Base-by-base conservation (phyloP, 2,113 vertebrate genomes). In the Pipra filicauda region DNA sequence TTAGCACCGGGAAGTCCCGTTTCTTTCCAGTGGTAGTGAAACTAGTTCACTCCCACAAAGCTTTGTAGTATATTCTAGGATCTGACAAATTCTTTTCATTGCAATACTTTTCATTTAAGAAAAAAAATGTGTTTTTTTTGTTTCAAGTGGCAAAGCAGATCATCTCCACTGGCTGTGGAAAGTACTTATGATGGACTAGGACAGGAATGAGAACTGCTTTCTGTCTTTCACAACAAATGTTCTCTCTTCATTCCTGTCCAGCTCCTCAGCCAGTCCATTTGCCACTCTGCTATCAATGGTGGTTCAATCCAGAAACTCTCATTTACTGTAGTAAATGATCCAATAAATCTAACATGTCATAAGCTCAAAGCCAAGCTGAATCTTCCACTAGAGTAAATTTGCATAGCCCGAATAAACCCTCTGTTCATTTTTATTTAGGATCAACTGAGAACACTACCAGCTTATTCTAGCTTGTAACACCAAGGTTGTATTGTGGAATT, bases 261-360 rank as follows among this genome's bases (percentile, higher is more conserved):
- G 0, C 30, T 84, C 27, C 79, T 81, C 73, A 89, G 65, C 26
- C 30, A 87, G 48, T 57, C 65, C 21, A 55, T 92, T 88, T 76
- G 64, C 78, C 26, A 37, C 61, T 62, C 65, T 67, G 65, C 61
- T 84, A 12, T 81, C 2, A 4, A 28, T 46, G 59, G 22, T 10
- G 61, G 33, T 80, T 81, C 69, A 48, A 88, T 76, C 41, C 71
- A 85, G 69, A 89, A 52, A 67, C 35, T 84, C 57, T 83, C 80
- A 71, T 81, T 92, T 92, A 69, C 57, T 72, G 76, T 31, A 81
- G 76, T 41, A 95, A 95, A 91, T 91, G 76, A 95, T 28, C 55
- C 73, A 89, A 65, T 85, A 92, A 89, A 95, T 93, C 88, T 75
- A 75, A 85, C 76, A 86, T 55, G 86, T 81, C 86, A 78, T 84